Percentiles rank a stretch among this genome's conserved stretches.
phyloP scores from a whole-genome alignment of 2,797 vertebrate genomes.

The Anabacerthia variegaticeps region DNA sequence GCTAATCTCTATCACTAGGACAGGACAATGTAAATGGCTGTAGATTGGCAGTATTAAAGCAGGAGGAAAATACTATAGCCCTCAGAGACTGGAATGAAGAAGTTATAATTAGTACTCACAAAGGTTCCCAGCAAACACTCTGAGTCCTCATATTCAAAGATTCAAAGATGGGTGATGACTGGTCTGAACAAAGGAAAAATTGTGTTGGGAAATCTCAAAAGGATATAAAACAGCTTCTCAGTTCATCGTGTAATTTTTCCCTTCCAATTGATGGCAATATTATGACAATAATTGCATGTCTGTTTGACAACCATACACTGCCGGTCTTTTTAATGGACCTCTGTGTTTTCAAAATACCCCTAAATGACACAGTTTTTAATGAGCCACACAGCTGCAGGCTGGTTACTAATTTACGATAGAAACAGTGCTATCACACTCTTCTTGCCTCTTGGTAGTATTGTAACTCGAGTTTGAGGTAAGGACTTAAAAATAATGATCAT shows the following conservation, averaged over 20 bases:
- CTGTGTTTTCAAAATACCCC: conserved; percentile 67
- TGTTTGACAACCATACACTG: conserved; percentile 53
- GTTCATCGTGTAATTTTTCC: conserved; percentile 47
- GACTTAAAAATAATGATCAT: not conserved
- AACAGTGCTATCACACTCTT: not conserved
- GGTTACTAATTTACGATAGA: conserved; percentile 3
- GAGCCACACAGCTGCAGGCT: conserved; percentile 65
- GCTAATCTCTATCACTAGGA: not conserved
- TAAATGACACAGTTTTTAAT: conserved; percentile 64
- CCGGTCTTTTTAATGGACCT: conserved; percentile 61
- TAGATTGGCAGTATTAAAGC: not conserved
- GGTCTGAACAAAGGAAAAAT: conserved; percentile 45
- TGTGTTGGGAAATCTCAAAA: conserved; percentile 24
- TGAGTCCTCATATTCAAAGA: not conserved
- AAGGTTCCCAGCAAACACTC: not conserved
- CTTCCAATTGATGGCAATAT: conserved; percentile 51
- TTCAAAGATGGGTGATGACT: not conserved
- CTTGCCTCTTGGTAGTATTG: not conserved
- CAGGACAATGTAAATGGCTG: not conserved
- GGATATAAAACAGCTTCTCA: conserved; percentile 11
- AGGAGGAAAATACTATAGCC: not conserved
- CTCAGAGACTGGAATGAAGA: not conserved
- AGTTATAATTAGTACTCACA: not conserved
- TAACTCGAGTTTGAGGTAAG: not conserved
- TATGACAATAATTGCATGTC: conserved; percentile 61